Conservation (phyloP, 2,888 invertebrate species). For the Nomada goodeniana region DNA sequence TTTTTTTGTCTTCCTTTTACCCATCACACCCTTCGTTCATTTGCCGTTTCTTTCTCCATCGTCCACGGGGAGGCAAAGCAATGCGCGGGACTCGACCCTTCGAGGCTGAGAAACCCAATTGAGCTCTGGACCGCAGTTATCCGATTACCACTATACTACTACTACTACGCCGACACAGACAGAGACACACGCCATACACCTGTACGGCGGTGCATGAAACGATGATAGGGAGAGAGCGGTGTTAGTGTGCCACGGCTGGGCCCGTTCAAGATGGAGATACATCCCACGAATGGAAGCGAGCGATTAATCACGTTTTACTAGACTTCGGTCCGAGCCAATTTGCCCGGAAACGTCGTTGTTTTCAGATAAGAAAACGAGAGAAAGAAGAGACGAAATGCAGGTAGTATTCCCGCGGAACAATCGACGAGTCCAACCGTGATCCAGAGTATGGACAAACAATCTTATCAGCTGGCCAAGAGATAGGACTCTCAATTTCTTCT, state of each 20-base stretch:
- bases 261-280: constrained; percentile 61
- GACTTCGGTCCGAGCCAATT: constrained; percentile 76
- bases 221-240: constrained; percentile 40
- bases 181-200: constrained; percentile 24
- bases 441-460: constrained; percentile 73
- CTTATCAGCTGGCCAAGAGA: constrained; percentile 66
- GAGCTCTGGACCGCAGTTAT: constrained; percentile 78
- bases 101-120: constrained; percentile 72
- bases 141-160: constrained; percentile 74
- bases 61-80: constrained; percentile 36
- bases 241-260: constrained; percentile 27
- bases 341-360: constrained; percentile 79
- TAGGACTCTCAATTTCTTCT: constrained; percentile 59
- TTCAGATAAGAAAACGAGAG: constrained; percentile 73
- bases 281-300: constrained; percentile 69
- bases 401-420: constrained; percentile 63
- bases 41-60: constrained; percentile 3
- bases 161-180: too few relatives aligned
- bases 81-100: constrained; percentile 56
- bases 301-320: constrained; percentile 80
- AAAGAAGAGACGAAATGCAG: constrained; percentile 50
- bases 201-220: constrained; percentile 13
- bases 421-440: constrained; percentile 63
- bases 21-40: background rate
- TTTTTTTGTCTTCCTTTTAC: background rate